Base-by-base conservation (phyloP, 2,888 invertebrate genomes). In the Coleophora flavipennella region DNA sequence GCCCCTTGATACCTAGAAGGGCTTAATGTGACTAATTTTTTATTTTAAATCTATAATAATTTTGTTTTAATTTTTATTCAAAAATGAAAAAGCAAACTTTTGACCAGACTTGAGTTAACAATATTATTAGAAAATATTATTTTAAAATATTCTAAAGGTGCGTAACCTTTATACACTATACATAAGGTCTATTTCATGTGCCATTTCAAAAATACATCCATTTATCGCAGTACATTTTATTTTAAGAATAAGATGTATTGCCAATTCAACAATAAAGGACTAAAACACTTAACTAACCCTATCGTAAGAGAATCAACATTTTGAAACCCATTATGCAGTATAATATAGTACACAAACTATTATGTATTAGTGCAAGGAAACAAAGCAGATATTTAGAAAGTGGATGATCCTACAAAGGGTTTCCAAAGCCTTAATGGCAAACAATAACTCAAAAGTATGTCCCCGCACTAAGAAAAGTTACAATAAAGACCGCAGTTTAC, bases 1-100 rank as follows among this genome's bases (percentile, higher is more conserved):
- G 72, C 83, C 74, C n/a, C 78, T 45, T 2, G 48, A 55, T 63
- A 59, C 59, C 65, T 75, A 67, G 54, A 56, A 11, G 74, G 80
- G 80, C 77, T 60, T 63, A 57, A 60, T 59, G 68, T 77, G 77
- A 80, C 83, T 79, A 79, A 73, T 54, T 61, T 71, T 58, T 20
- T 52, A 51, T 67, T 58, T 67, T 64, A 62, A 62, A 67, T 60
- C 73, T 74, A 75, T 63, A 20, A n/a, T n/a, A n/a, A n/a, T 57
- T 31, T 62, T 59, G 60, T 56, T 51, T 57, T 53, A 3, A 4
- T 20, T 20, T 20, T 20, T 20, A 20, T 56, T 49, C 52, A 45
- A 54, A 54, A 54, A 62, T 64, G 65, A 70, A 71, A 75, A 79
- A 77, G 75, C 73, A 64, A 53, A 58, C 51, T 61, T 63, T 62